Base-by-base conservation (phyloP, 2,797 vertebrate genomes). In the Eulemur coronatus region DNA sequence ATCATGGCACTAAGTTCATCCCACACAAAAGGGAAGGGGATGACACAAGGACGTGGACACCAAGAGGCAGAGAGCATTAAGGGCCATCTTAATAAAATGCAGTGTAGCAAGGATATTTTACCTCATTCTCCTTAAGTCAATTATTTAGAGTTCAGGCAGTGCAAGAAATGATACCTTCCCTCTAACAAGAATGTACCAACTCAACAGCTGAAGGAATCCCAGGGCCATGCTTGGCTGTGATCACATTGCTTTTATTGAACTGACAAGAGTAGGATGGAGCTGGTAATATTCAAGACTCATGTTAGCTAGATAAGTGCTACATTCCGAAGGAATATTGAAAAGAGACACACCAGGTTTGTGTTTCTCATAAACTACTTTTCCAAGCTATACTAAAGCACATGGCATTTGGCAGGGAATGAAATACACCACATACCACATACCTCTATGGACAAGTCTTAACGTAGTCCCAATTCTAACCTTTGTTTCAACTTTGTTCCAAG, bases 361-460 rank as follows among this genome's bases (percentile, higher is more conserved):
- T 91, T 93, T 84, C 93, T 73, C 63, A 6, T 52, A 75, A 61
- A 76, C 20, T 33, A 84, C 52, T 78, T 52, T 78, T 75, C 35
- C 1, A 22, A 67, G 33, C 65, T 8, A 1, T 4, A 6, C 67
- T 84, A 46, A 76, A 82, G 46, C 18, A 11, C 24, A 15, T 14
- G 3, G 0, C 7, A 14, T 69, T 89, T 43, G 63, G 59, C 89
- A 50, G 43, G 13, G 35, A 80, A 69, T 22, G 3, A 78, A 73
- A 26, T 7, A 33, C 1, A n/a, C 26, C 35, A 84, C 65, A 78
- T n/a, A 50, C n/a, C 82, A 63, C 73, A 73, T 3, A n/a, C 33
- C 82, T 97, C 61, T 43, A 8, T 41, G 33, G 57, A 76, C 80
- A 87, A 94, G 87, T 85, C 70, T 87, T 89, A 95, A 96, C 52